Conservation (phyloP, 30 jellyfish, hydroid and myxozoan genomes). For the Sanderia malayensis region DNA sequence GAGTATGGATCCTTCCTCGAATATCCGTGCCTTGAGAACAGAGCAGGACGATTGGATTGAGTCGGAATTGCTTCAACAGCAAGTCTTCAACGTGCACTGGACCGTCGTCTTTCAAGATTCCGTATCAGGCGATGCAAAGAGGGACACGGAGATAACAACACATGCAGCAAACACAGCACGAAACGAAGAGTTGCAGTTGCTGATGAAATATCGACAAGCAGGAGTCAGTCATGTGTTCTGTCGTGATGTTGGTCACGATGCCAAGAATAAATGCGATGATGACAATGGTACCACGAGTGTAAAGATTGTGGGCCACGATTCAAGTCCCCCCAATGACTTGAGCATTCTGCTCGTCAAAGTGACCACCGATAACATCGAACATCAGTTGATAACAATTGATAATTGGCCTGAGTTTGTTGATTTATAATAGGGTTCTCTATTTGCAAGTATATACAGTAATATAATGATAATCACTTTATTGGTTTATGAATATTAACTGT, state of each 20-base stretch:
- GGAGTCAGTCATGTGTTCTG: slow-evolving; percentile 70
- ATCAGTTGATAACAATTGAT: background rate
- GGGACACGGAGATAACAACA: no score
- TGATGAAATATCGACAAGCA: slow-evolving; percentile 24
- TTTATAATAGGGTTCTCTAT: background rate
- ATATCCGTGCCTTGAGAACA: background rate
- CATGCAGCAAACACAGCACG: background rate
- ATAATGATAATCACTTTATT: no score
- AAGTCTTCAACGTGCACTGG: slow-evolving; percentile 49
- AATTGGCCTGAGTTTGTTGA: background rate
- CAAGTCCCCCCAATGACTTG: slow-evolving; percentile 1
- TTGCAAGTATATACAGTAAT: no score
- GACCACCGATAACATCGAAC: slow-evolving; percentile 39
- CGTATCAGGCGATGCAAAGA: background rate
- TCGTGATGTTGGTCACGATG: background rate
- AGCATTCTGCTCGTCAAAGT: slow-evolving; percentile 38
- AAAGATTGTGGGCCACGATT: slow-evolving; percentile 19
- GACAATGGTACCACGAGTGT: no score
- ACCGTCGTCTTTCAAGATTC: slow-evolving; percentile 45
- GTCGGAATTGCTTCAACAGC: slow-evolving; percentile 61
- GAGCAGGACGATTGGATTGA: slow-evolving; percentile 75
- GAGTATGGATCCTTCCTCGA: slow-evolving; percentile 10
- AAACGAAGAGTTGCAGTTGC: background rate
- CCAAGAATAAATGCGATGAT: background rate
- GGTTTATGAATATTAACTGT: no score